These are phyloP conservation scores for Dolichotis patagonum DNA, from an alignment of 2,113 vertebrate species.

Conservation along the genomic window DNA sequence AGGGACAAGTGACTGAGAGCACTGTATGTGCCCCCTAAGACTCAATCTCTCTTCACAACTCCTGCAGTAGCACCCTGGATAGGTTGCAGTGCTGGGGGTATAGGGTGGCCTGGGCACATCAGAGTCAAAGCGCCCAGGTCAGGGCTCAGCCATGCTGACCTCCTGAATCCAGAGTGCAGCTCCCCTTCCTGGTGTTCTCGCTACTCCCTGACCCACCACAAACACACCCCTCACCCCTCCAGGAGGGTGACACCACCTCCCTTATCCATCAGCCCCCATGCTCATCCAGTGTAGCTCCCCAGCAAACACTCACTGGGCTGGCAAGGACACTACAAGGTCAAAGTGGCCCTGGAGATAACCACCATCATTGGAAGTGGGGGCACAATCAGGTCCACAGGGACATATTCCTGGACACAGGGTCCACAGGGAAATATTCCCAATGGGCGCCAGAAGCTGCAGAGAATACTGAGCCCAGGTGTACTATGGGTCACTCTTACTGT, in stretches of 20 bases:
- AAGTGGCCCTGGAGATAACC: background rate
- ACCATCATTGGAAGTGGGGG: background rate
- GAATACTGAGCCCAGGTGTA: background rate
- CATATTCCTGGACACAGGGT: background rate
- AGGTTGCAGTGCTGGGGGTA: too few species aligned
- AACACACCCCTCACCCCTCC: background rate
- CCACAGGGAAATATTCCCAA: background rate
- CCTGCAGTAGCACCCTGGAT: background rate
- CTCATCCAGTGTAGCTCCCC: background rate
- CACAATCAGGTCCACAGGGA: background rate
- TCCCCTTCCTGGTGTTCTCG: background rate
- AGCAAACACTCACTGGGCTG: background rate
- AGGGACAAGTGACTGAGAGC: too few species aligned
- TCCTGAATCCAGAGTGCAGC: background rate
- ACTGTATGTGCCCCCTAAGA: too few species aligned
- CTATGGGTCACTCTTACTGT: background rate
- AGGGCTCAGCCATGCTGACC: background rate
- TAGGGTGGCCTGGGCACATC: too few species aligned
- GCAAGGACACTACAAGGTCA: background rate
- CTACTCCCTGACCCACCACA: background rate
- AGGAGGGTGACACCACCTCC: accelerated
- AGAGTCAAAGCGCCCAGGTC: background rate
- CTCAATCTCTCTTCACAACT: too few species aligned
- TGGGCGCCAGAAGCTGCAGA: background rate
- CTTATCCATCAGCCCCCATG: too few species aligned